These are phyloP conservation scores for Epizoanthus ramosus DNA, from an alignment of 92 coral and sea anemone genomes.

Conservation along the genomic window DNA sequence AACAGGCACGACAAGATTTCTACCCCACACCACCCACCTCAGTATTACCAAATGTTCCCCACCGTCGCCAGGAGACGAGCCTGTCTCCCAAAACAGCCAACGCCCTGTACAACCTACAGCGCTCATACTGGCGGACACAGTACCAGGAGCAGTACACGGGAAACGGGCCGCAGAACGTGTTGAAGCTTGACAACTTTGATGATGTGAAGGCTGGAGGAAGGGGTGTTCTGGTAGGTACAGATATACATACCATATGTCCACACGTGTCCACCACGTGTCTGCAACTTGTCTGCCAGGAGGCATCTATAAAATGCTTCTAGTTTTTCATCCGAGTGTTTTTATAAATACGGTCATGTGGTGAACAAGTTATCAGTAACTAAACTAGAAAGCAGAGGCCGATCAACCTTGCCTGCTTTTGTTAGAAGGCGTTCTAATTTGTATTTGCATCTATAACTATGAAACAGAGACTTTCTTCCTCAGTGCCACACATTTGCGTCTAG, in stretches of 20 bases:
- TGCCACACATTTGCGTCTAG: no score
- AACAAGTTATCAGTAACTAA: no score
- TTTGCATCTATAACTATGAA: no score
- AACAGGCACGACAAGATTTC: slow-evolving; percentile 64
- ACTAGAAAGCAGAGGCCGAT: no score
- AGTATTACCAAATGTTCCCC: slow-evolving; percentile 75
- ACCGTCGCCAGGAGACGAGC: slow-evolving; percentile 70
- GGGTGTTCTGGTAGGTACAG: slow-evolving; percentile 62
- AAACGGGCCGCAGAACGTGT: slow-evolving; percentile 76
- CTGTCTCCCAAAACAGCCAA: slow-evolving; percentile 88
- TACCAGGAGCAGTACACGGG: slow-evolving; percentile 89
- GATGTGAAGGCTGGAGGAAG: slow-evolving; percentile 58
- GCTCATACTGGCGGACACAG: slow-evolving; percentile 71
- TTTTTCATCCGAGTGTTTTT: no score
- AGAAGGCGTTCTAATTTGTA: no score
- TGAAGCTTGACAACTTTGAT: slow-evolving; percentile 80
- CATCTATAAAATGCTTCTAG: no score
- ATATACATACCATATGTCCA: not conserved
- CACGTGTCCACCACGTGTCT: no score
- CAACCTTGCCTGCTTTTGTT: no score
- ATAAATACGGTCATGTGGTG: no score
- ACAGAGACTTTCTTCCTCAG: no score
- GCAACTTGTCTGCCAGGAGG: no score
- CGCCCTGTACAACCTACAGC: slow-evolving; percentile 80
- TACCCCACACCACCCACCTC: slow-evolving; percentile 95